Base-by-base conservation (phyloP, 1,140 invertebrate genomes). In the Formica exsecta region DNA sequence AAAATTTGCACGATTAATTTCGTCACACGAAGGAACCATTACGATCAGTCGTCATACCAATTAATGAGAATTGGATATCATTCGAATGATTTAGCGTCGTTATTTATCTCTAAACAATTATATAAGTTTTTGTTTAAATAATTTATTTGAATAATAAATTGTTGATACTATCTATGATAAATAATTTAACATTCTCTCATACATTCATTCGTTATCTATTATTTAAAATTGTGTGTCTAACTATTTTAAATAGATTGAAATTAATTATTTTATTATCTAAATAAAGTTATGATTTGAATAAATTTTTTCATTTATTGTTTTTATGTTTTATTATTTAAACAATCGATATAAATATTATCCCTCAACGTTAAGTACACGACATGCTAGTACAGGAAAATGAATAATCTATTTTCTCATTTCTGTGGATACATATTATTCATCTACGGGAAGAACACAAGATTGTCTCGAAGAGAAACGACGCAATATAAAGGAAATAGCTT, bases 1-100 rank as follows among this genome's bases (percentile, higher is more conserved):
- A 16, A 64, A 59, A 38, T 41, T 83, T 41, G 25, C 32, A n/a
- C 29, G 64, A 75, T 76, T 87, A 51, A 41, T 87, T 62, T 44
- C 7, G 38, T 38, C 70, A 13, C 44, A 41, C 32, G 48, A 51
- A 29, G 25, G 4, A 38, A n/a, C 3, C 7, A 64, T 11, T 5
- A 11, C 4, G 41, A 51, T 44, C 25, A 19, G 6, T 51, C 41
- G 19, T 7, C 13, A 19, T 32, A 2, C 6, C 75, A 36, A 62
- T 36, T 9, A n/a, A 54, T 83, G n/a, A 44, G 48, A 61, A 13
- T 61, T 13, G 13, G 16, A 32, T 36, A 38, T 44, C 62, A 74
- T 74, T 54, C 65, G 22, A 48, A 74, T 36, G 61, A 61, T 32
- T 59, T 32, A 16, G 3, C 19, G 41, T 38, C 25, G 32, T 64